These are phyloP conservation scores for Caenorhabditis sp. DNA, from an alignment of 2,888 invertebrate genomes.

Conservation along the genomic window DNA sequence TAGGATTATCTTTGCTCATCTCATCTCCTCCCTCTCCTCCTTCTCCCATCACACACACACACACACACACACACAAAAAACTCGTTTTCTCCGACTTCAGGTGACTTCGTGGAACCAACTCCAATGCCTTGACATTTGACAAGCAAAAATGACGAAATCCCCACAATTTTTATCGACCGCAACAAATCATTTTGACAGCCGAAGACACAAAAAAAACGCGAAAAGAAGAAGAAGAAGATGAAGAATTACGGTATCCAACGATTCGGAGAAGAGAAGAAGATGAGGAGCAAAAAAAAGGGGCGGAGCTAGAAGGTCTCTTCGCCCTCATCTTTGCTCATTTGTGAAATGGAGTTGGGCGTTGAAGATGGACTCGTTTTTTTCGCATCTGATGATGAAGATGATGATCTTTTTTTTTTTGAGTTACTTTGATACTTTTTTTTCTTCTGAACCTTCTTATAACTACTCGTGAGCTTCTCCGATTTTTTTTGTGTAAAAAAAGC, in stretches of 20 bases:
- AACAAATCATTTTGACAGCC: constrained; percentile 25
- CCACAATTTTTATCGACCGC: constrained; percentile 10
- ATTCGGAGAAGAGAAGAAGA: background rate
- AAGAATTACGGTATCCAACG: background rate
- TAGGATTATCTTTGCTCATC: background rate
- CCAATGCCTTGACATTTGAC: constrained; percentile 22
- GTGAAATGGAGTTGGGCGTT: constrained; percentile 21
- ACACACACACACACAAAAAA: too few relatives aligned
- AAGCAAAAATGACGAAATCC: background rate
- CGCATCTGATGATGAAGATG: background rate
- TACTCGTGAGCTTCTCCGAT: too few relatives aligned
- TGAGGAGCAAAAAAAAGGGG: constrained; percentile 14
- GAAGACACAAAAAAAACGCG: too few relatives aligned
- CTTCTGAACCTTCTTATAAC: too few relatives aligned
- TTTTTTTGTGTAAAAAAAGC: too few relatives aligned
- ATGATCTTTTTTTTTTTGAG: constrained; percentile 6
- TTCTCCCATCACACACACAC: too few relatives aligned
- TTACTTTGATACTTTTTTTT: background rate
- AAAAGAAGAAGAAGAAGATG: too few relatives aligned
- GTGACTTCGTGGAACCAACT: constrained; percentile 41
- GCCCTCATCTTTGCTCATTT: constrained; percentile 25
- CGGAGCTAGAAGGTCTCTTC: constrained; percentile 20
- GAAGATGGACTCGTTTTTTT: background rate
- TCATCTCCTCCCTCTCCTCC: background rate
- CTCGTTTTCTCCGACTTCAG: constrained; percentile 14